A percentile compares a stretch with the other conserved stretches of the same genome.
Evolutionary conservation across 2,113 vertebrate genomes (phyloP).

Genomic region (Galemys pyrenaicus): DNA sequence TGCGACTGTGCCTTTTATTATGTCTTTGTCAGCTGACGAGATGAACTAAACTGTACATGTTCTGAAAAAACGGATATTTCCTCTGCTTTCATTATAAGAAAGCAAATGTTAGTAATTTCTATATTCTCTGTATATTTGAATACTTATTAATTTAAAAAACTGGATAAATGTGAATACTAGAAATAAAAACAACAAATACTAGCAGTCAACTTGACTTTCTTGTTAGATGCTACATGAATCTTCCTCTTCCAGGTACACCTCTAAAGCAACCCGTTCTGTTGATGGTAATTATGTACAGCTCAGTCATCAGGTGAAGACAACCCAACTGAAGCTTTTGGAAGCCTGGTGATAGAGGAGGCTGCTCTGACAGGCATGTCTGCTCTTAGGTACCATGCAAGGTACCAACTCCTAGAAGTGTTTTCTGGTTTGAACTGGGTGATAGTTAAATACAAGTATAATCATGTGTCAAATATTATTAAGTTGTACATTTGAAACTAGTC

Average conservation of each 20-base stretch:
- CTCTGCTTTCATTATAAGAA: constrained; percentile 51
- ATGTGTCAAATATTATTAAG: constrained; percentile 30
- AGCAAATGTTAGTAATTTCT: constrained; percentile 29
- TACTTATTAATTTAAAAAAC: constrained; percentile 22
- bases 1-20: constrained; percentile 37
- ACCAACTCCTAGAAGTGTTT: constrained; percentile 15
- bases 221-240: background rate
- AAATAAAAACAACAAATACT: background rate
- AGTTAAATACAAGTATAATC: background rate
- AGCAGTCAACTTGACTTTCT: constrained; percentile 15
- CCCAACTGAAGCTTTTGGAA: background rate
- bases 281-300: background rate
- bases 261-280: background rate
- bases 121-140: constrained; percentile 9
- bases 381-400: background rate
- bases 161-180: constrained; percentile 24
- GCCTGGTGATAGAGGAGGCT: background rate
- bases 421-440: constrained; percentile 8
- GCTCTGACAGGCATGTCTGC: background rate
- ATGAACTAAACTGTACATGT: constrained; percentile 18
- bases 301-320: background rate
- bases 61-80: constrained; percentile 23
- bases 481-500: background rate
- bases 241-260: background rate
- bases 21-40: constrained; percentile 10